Evolutionary conservation across 92 coral and sea anemone genomes (phyloP).

Genomic region (Palythoa caribaeorum): DNA sequence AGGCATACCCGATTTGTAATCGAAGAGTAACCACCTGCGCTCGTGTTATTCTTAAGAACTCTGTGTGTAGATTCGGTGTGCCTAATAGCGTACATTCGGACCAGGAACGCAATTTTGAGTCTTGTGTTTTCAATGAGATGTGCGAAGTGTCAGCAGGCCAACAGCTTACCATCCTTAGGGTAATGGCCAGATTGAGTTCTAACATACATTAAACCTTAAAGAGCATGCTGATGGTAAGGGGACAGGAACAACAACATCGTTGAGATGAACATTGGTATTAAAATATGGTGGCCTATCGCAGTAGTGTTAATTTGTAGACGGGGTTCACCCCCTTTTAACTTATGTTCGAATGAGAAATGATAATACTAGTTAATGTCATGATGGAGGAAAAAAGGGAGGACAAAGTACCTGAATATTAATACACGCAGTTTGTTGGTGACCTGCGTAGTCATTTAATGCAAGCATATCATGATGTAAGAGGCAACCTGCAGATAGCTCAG

Average conservation of each 20-base stretch:
- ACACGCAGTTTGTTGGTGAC: no score
- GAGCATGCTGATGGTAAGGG: constrained; percentile 59
- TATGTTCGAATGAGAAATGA: no score
- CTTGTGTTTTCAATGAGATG: constrained; percentile 52
- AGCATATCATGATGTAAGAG: constrained; percentile 58
- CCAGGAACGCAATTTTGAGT: constrained; percentile 67
- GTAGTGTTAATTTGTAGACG: no score
- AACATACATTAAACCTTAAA: constrained; percentile 60
- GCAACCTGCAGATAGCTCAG: constrained; percentile 57
- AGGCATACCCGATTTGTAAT: constrained; percentile 57
- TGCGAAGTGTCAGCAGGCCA: no score
- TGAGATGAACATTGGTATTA: constrained; percentile 63
- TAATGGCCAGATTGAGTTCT: no score
- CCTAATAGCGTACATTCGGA: no score
- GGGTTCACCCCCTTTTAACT: constrained; percentile 62
- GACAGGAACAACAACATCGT: no score
- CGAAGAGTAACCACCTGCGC: no score
- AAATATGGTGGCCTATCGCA: constrained; percentile 63
- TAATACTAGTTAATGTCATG: constrained; percentile 43
- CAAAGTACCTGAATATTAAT: no score
- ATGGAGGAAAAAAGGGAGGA: constrained; percentile 56
- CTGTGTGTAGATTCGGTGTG: constrained; percentile 53
- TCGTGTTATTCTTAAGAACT: background rate
- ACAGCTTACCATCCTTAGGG: no score
- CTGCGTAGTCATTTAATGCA: constrained; percentile 10